Evolutionary conservation across 2,888 invertebrate genomes (phyloP).

Genomic region (Catocala fraxini): DNA sequence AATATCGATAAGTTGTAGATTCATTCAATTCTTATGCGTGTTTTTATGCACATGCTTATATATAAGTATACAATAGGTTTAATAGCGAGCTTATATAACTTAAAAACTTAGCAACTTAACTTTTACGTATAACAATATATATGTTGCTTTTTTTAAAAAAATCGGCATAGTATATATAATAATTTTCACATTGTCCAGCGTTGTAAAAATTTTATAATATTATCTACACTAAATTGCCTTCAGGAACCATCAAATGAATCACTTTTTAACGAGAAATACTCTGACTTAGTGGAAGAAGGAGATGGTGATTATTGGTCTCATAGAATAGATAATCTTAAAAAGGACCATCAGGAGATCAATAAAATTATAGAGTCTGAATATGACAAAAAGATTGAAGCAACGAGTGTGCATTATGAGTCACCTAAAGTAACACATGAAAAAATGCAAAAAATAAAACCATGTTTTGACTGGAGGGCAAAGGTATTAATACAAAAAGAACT

Average conservation of each 20-base stretch:
- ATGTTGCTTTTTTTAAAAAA: too few species aligned
- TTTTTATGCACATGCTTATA: too few species aligned
- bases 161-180: too few species aligned
- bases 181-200: too few species aligned
- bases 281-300: slow-evolving; percentile 54
- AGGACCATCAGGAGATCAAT: slow-evolving; percentile 77
- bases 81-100: too few species aligned
- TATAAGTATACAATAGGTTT: too few species aligned
- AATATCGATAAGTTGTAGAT: too few species aligned
- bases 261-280: slow-evolving; percentile 55
- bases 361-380: slow-evolving; percentile 78
- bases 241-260: slow-evolving; percentile 63
- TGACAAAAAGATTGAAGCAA: slow-evolving; percentile 71
- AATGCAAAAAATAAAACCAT: slow-evolving; percentile 74
- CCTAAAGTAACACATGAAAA: slow-evolving; percentile 66
- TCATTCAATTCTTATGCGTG: too few species aligned
- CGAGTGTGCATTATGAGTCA: slow-evolving; percentile 61
- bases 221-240: slow-evolving; percentile 7
- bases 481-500: slow-evolving; percentile 47
- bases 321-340: slow-evolving; percentile 75
- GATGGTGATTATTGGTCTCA: slow-evolving; percentile 76
- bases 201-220: too few species aligned
- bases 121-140: too few species aligned
- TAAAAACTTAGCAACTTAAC: too few species aligned
- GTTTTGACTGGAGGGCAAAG: slow-evolving; percentile 75